Evolutionary conservation across 2,113 vertebrate genomes (phyloP).

Genomic region (Anarrhichthys ocellatus): DNA sequence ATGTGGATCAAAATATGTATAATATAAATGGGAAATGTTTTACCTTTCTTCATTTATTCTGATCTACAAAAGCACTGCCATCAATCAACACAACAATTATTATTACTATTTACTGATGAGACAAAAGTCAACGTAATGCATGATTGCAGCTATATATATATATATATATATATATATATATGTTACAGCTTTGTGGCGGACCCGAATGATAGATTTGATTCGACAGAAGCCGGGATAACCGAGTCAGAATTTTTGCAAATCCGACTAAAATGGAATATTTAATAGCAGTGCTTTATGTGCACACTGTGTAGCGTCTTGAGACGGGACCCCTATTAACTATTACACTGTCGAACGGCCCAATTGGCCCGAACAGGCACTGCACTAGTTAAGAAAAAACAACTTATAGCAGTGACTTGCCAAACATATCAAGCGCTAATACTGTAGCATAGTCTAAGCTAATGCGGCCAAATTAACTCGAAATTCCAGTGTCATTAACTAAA

Average conservation of each 20-base stretch:
- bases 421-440: neutral
- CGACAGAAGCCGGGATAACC: neutral
- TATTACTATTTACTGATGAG: neutral
- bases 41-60: neutral
- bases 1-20: neutral
- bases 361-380: neutral
- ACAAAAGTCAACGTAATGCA: neutral
- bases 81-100: neutral
- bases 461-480: neutral
- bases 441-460: neutral
- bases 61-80: neutral
- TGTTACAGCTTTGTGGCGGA: neutral
- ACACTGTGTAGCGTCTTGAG: too few relatives aligned
- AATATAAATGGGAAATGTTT: neutral
- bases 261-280: neutral
- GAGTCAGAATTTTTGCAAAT: neutral
- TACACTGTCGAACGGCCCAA: too few relatives aligned
- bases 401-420: neutral
- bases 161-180: too few relatives aligned
- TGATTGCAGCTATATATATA: neutral
- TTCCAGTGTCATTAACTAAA: neutral
- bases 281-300: too few relatives aligned
- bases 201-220: conserved; percentile 1
- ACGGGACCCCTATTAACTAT: too few relatives aligned
- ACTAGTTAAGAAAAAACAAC: neutral